phyloP scores from a whole-genome alignment of 2,113 vertebrate genomes.

The Saccopteryx leptura region DNA sequence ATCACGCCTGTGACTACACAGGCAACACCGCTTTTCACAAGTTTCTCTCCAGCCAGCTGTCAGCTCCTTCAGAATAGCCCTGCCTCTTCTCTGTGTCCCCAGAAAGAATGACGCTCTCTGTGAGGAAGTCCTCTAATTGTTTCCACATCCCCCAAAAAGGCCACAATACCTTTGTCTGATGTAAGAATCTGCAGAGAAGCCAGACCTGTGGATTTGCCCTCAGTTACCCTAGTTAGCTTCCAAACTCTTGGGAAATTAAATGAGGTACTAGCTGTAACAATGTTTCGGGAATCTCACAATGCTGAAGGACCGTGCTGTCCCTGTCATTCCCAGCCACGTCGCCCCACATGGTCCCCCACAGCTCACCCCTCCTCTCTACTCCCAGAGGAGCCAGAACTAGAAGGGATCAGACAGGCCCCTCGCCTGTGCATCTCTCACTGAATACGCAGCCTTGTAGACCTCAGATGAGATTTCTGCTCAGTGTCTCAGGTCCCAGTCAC shows the following conservation, averaged over 20 bases:
- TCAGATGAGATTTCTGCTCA: background rate
- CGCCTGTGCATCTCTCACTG: background rate
- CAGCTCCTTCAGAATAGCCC: background rate
- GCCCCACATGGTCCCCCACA: background rate
- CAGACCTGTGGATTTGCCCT: background rate
- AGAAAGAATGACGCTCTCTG: background rate
- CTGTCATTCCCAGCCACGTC: background rate
- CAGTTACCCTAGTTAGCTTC: background rate
- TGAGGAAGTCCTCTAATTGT: background rate
- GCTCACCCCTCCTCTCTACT: background rate
- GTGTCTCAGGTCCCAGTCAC: background rate
- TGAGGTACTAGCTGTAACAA: background rate
- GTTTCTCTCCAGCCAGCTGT: background rate
- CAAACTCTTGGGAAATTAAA: slow-evolving; percentile 31
- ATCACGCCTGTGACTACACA: background rate
- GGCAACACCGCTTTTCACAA: background rate
- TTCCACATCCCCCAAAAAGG: background rate
- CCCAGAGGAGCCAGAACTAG: background rate
- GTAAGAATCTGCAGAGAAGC: background rate
- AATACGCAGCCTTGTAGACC: background rate
- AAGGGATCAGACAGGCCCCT: no score
- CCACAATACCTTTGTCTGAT: background rate
- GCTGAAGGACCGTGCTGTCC: background rate
- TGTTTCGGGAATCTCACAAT: background rate
- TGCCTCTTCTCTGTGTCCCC: background rate